Base-by-base conservation (phyloP, 1,140 invertebrate genomes). In the Drosophila gunungcola region DNA sequence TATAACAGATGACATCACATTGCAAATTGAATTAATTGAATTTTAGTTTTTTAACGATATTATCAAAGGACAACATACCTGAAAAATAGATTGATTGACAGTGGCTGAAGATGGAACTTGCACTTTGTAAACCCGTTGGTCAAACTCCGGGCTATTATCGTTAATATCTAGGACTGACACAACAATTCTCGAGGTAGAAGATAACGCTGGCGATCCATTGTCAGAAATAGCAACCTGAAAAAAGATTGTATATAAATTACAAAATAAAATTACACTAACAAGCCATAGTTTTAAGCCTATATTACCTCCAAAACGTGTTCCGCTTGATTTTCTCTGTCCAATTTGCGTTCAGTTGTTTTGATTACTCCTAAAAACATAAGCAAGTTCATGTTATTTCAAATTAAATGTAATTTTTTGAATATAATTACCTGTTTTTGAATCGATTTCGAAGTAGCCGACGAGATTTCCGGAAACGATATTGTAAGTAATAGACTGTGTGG, bases 391-490 rank as follows among this genome's bases (percentile, higher is more conserved):
- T 62, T 80, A n/a, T 11, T 38, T 29, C 48, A 25, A 41, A 1
- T 25, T 16, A 13, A 32, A n/a, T 10, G 21, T 46, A 11, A n/a
- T 11, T 41, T 1, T 4, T 0, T 9, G 7, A 34, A 41, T 25
- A 0, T 3, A 93, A 94, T 93, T 93, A 98, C 98, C 98, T 75
- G 97, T 96, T 4, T 94, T 93, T 21, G 94, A 93, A 92, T 98
- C 96, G 79, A 99, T 98, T 54, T 95, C 93, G 93, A 99, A 99
- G 84, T 97, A 96, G 48, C 96, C 96, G 84, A 97, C 97, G 0
- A 97, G 96, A 94, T 99, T 98, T 75, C 98, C 98, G 34, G 96
- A 96, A 1, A 95, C 96, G 92, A 99, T 98, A 69, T 95, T 95
- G 91, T 96, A 98, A 36, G 95, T 94, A 81, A 98, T 94, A 65